Conservation (phyloP, 2,888 invertebrate genomes). For the Caprella mutica region DNA sequence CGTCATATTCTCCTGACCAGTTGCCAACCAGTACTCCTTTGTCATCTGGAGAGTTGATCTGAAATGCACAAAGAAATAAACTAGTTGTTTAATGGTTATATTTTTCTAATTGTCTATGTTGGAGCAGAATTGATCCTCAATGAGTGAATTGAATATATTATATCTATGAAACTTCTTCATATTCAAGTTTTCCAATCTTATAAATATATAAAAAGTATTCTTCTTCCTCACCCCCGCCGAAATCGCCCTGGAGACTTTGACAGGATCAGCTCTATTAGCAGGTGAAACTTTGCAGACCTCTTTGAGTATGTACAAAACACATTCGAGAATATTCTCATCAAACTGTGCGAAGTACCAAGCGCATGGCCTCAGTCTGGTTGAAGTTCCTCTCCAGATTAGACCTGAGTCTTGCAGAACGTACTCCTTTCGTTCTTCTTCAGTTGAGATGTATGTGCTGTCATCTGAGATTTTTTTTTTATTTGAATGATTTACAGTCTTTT, state of each 20-base stretch:
- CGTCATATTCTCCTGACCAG: conserved; percentile 75
- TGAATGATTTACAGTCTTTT: no score
- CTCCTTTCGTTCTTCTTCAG: conserved; percentile 63
- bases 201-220: background rate
- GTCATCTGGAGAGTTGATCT: conserved; percentile 70
- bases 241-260: conserved; percentile 62
- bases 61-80: conserved; percentile 38
- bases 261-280: conserved; percentile 60
- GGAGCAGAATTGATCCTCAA: no score
- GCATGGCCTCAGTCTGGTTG: conserved; percentile 67
- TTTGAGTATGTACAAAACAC: conserved; percentile 59
- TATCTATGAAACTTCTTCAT: background rate
- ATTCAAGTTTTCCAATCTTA: background rate
- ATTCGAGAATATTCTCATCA: conserved; percentile 68
- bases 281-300: conserved; percentile 48
- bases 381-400: conserved; percentile 78
- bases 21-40: conserved; percentile 74
- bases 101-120: no score
- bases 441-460: conserved; percentile 52
- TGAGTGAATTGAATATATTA: background rate
- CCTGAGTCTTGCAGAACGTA: conserved; percentile 77
- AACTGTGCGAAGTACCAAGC: conserved; percentile 89
- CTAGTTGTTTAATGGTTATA: no score
- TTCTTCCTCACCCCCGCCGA: conserved; percentile 69
- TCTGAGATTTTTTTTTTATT: no score